These are phyloP conservation scores for Neosalanx taihuensis DNA, from an alignment of 2,797 vertebrate species.

Conservation along the genomic window DNA sequence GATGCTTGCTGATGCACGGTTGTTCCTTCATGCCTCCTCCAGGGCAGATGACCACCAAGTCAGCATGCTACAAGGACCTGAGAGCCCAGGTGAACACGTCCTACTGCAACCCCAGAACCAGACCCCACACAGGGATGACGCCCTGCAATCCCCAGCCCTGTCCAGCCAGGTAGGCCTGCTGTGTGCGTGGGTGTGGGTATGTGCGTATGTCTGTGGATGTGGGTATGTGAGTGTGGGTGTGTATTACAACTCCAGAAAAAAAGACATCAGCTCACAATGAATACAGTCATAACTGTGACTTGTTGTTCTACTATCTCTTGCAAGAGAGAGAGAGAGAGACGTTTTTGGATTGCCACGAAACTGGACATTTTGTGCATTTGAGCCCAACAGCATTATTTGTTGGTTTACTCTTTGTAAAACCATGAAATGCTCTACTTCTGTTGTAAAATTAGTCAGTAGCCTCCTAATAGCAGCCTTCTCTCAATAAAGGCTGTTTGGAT, in stretches of 20 bases:
- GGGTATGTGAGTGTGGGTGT: neutral
- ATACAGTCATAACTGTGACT: too few relatives aligned
- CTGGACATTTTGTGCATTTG: too few relatives aligned
- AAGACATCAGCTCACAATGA: too few relatives aligned
- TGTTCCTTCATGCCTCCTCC: constrained; percentile 17
- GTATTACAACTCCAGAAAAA: neutral
- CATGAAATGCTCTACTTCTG: too few relatives aligned
- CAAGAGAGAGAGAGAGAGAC: too few relatives aligned
- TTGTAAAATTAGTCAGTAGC: too few relatives aligned
- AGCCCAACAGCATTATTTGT: too few relatives aligned
- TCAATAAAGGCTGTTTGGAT: too few relatives aligned
- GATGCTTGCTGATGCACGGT: neutral
- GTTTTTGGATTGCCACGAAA: too few relatives aligned
- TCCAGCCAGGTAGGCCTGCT: constrained; percentile 31
- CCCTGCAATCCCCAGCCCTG: constrained; percentile 75
- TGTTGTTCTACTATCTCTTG: too few relatives aligned
- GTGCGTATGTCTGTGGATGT: neutral
- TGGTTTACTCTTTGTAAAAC: too few relatives aligned
- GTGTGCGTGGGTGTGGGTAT: neutral
- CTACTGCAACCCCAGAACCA: constrained; percentile 76
- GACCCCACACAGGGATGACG: constrained; percentile 68
- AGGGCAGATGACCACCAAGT: constrained; percentile 82
- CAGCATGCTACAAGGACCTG: constrained; percentile 81
- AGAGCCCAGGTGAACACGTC: constrained; percentile 78
- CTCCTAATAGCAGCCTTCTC: too few relatives aligned